Percentiles rank a stretch among this genome's conserved stretches.
These are phyloP conservation scores for Poecilus cupreus DNA, from an alignment of 2,888 invertebrate genomes.

Conservation along the genomic window DNA sequence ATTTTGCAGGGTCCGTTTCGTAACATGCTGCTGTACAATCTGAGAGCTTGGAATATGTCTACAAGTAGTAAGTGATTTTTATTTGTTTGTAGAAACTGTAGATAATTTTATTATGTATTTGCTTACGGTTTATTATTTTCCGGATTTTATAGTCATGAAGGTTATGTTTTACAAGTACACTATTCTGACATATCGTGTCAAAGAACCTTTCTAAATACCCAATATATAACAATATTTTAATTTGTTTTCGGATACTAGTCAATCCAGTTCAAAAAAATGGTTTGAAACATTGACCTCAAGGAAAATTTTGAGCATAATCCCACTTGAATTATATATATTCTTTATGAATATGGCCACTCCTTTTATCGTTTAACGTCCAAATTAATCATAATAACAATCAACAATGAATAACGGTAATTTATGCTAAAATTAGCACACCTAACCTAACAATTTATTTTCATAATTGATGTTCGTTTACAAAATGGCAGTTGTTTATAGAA, in stretches of 20 bases:
- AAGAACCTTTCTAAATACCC: slow-evolving; percentile 10
- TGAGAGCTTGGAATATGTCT: too few relatives aligned
- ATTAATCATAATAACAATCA: slow-evolving; percentile 24
- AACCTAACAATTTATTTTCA: not conserved
- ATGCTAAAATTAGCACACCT: not conserved
- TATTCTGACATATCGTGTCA: not conserved
- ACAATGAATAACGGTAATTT: slow-evolving; percentile 4
- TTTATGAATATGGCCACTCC: not conserved
- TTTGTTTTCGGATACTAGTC: not conserved
- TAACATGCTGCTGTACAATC: too few relatives aligned
- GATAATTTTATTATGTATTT: not conserved
- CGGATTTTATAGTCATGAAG: not conserved
- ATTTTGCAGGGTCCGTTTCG: not conserved
- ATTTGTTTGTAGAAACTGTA: not conserved
- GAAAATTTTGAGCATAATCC: not conserved
- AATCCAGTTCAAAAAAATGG: not conserved
- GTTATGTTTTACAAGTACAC: not conserved
- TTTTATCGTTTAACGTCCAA: not conserved
- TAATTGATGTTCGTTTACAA: too few relatives aligned
- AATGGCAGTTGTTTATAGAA: too few relatives aligned
- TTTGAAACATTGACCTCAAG: slow-evolving; percentile 32
- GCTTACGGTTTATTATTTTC: not conserved
- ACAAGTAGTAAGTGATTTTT: not conserved
- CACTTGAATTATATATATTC: not conserved
- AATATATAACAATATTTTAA: not conserved